Conservation (phyloP, 2,888 invertebrate genomes). For the Syrphus vitripennis region DNA sequence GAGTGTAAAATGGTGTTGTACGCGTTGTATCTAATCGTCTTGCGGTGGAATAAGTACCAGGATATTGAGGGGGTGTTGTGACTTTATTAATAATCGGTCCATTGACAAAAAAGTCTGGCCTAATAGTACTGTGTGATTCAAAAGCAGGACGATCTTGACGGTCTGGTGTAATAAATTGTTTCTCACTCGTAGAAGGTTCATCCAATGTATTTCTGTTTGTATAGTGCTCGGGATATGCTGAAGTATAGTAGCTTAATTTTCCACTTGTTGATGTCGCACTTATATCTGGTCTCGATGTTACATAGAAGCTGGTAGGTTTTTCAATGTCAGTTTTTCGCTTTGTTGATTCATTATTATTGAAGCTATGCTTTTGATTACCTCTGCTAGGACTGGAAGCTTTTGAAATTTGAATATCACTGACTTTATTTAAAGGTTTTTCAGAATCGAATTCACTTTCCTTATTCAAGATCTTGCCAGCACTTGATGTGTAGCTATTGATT, state of each 20-base stretch:
- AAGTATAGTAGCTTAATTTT: constrained; percentile 29
- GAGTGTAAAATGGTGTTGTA: constrained; percentile 80
- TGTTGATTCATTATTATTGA: constrained; percentile 8
- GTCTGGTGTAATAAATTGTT: constrained; percentile 44
- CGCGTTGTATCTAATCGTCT: constrained; percentile 78
- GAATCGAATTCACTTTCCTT: constrained; percentile 36
- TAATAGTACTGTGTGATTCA: constrained; percentile 15
- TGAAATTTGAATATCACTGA: not conserved
- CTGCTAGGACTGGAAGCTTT: constrained; percentile 11
- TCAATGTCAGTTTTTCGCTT: constrained; percentile 21
- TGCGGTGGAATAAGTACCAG: constrained; percentile 78
- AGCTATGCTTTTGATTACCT: constrained; percentile 35
- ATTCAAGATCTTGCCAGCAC: constrained; percentile 31
- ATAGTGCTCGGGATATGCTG: constrained; percentile 22
- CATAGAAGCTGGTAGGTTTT: constrained; percentile 20
- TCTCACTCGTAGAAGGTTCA: not conserved
- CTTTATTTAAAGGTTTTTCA: constrained; percentile 14
- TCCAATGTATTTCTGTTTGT: constrained; percentile 47
- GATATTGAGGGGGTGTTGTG: constrained; percentile 74
- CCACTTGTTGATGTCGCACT: constrained; percentile 9
- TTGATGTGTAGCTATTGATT: constrained; percentile 69
- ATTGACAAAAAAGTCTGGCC: constrained; percentile 47
- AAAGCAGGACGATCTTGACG: not conserved
- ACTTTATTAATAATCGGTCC: constrained; percentile 66
- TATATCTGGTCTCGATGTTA: constrained; percentile 38